Evolutionary conservation across 2,797 vertebrate species (phyloP).

Genomic region (Hoplostethus mediterraneus): DNA sequence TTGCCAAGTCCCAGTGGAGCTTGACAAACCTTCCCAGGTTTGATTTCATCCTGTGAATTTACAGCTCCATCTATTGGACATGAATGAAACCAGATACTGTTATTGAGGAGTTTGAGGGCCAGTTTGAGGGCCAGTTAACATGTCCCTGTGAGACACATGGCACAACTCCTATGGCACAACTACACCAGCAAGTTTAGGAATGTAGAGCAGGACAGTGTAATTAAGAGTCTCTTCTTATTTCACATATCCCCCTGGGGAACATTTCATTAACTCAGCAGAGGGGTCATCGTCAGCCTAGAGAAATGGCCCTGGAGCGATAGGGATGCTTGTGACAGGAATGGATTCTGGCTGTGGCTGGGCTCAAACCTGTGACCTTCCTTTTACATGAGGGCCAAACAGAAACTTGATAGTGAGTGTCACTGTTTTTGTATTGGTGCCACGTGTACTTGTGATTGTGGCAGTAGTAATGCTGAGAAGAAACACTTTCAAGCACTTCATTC

Average conservation of each 20-base stretch:
- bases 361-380: not conserved
- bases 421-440: too few relatives aligned
- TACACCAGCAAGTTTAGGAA: conserved; percentile 34
- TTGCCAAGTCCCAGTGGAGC: too few relatives aligned
- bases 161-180: conserved; percentile 1
- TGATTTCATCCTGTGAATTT: not conserved
- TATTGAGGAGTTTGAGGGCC: not conserved
- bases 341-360: not conserved
- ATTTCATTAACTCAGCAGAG: conserved; percentile 38
- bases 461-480: not conserved
- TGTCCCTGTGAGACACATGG: conserved; percentile 8
- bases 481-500: not conserved
- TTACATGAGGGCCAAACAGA: conserved; percentile 11
- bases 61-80: not conserved
- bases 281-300: conserved; percentile 17
- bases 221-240: conserved; percentile 51
- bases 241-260: conserved; percentile 28
- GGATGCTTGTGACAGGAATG: conserved; percentile 1
- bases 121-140: not conserved
- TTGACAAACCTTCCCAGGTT: not conserved
- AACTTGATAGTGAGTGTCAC: not conserved
- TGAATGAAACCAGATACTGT: not conserved
- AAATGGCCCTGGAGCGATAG: conserved; percentile 2
- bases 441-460: too few relatives aligned
- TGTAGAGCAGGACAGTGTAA: conserved; percentile 29